Conservation (phyloP, 2,888 invertebrate genomes). For the Amphipoea oculea region DNA sequence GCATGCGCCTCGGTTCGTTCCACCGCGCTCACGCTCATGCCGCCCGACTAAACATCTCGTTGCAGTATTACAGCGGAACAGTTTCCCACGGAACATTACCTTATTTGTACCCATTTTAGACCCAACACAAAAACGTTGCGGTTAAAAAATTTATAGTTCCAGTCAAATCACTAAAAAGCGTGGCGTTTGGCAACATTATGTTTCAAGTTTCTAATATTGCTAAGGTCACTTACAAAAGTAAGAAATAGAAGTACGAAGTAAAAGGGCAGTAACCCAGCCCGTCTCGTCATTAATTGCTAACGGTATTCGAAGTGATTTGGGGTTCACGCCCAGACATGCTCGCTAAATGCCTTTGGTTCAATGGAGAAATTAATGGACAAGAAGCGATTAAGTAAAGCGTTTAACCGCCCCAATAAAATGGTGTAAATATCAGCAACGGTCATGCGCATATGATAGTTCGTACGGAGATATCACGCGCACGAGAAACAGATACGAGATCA, state of each 20-base stretch:
- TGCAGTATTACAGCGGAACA: constrained; percentile 63
- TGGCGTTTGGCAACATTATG: constrained; percentile 55
- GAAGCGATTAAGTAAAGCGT: constrained; percentile 59
- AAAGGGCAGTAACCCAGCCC: constrained; percentile 37
- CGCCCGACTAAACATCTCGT: constrained; percentile 64
- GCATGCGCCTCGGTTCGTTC: constrained; percentile 86
- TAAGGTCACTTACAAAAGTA: constrained; percentile 21
- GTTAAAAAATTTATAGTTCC: constrained; percentile 53
- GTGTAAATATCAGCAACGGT: constrained; percentile 50
- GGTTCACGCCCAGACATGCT: constrained; percentile 74
- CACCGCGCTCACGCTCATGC: constrained; percentile 79
- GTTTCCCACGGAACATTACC: constrained; percentile 74
- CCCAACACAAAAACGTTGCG: constrained; percentile 56
- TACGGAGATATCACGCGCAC: constrained; percentile 44
- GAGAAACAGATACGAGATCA: constrained; percentile 72
- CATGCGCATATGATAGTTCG: constrained; percentile 31
- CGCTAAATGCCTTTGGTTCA: constrained; percentile 40
- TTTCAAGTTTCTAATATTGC: constrained; percentile 43
- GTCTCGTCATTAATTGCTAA: constrained; percentile 69
- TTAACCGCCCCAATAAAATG: constrained; percentile 48
- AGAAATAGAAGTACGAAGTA: constrained; percentile 18
- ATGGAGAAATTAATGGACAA: constrained; percentile 59
- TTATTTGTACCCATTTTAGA: constrained; percentile 48
- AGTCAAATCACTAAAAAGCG: constrained; percentile 55
- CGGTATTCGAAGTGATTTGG: constrained; percentile 74